Evolutionary conservation across 2,888 invertebrate species (phyloP).

Genomic region (Eupithecia abbreviata): DNA sequence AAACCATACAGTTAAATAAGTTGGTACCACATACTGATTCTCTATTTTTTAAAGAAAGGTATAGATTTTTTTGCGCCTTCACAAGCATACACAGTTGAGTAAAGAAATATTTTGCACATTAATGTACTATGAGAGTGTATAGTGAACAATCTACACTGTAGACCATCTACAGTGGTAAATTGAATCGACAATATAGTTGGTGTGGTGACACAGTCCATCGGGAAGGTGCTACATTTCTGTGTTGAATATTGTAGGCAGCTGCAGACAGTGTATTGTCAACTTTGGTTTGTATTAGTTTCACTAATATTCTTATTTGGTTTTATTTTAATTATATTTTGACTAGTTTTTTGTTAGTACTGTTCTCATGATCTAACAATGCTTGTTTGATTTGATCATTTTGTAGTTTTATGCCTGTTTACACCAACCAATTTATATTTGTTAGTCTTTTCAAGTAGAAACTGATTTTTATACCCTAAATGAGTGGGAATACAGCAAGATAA

Average conservation of each 20-base stretch:
- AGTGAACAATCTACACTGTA: background rate
- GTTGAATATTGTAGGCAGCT: background rate
- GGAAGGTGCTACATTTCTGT: background rate
- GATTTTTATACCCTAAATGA: background rate
- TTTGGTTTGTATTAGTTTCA: background rate
- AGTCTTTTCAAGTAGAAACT: background rate
- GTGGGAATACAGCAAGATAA: background rate
- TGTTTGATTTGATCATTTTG: background rate
- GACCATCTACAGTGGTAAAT: background rate
- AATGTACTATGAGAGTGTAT: background rate
- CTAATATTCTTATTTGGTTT: background rate
- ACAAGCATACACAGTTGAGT: background rate
- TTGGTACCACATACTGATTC: background rate
- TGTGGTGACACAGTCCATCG: background rate
- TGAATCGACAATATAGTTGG: background rate
- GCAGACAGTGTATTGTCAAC: background rate
- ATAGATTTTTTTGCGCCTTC: background rate
- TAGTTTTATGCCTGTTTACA: constrained; percentile 1
- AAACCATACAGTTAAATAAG: background rate
- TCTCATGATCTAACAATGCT: background rate
- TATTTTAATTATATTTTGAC: background rate
- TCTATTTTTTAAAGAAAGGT: background rate
- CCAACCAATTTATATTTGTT: background rate
- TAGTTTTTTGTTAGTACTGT: background rate
- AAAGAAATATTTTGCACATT: background rate